Evolutionary conservation across 35 echinoderm and acorn worm genomes (phyloP), one percentile per base, ranked within the genome.

Genomic region (Heliocidaris tuberculata): DNA sequence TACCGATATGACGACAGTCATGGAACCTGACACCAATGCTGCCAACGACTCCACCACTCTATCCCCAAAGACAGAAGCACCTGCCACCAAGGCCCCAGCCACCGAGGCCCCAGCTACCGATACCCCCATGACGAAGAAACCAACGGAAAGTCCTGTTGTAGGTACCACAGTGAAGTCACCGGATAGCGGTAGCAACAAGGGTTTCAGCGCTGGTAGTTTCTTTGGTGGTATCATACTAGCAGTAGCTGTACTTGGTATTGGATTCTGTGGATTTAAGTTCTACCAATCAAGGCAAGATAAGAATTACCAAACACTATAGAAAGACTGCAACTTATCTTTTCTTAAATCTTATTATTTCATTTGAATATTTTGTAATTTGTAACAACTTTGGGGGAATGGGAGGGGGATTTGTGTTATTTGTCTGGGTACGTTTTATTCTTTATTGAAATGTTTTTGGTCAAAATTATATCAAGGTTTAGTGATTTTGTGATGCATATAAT

Each of bases 261-360:
- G 47, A 52, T 93, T 93, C 16, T 93, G 91, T 27, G 91, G 91
- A 30, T 93, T 52, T 27, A 93, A 93, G 50, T 93, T 93, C 27
- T 93, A 93, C 50, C 47, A 59, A 48, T 93, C 91, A 30, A 93
- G 91, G 27, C 91, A 93, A 31, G 91, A 93, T n/a, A 93, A 93
- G 91, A 93, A 93, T 48, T 93, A 93, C 91, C 91, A 93, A 48
- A 93, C 91, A 13, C n/a, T 93, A 59, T 93, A 93, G 48, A 31
- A 0, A 48, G 16, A 50, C 17, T 0, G 12, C 17, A 52, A 31
- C 12, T 42, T 52, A 93, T 42, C 48, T 32, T 50, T 93, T 30
- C 24, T 89, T 10, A 59, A 47, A 48, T 89, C 47, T 32, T 12
- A 24, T 89, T 89, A 17, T 2, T 89, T 47, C 9, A 31, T 78